A percentile compares a stretch with the other conserved stretches of the same genome.
Conservation (phyloP, 2,113 vertebrate genomes). For the Spilogale gracilis region DNA sequence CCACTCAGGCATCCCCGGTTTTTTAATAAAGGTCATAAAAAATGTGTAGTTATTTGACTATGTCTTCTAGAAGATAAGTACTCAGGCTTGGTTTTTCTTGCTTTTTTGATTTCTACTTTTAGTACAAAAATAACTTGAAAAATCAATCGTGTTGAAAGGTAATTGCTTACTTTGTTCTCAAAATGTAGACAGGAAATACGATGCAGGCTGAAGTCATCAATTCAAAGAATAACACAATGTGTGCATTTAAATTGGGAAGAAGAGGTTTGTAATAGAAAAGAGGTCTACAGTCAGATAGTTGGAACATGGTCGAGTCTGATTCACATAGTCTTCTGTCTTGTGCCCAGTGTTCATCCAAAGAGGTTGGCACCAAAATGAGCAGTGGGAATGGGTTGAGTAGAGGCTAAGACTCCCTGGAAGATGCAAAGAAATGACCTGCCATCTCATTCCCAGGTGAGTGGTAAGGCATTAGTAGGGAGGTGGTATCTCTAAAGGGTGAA, state of each 20-base stretch:
- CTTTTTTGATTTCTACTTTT: conserved; percentile 41
- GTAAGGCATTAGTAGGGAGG: conserved; percentile 3
- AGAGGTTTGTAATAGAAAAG: conserved; percentile 39
- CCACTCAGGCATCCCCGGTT: too few species aligned
- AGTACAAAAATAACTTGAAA: conserved; percentile 55
- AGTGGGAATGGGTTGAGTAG: neutral
- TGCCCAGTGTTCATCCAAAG: neutral
- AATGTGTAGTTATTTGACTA: conserved; percentile 52
- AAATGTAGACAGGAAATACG: neutral
- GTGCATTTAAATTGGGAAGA: conserved; percentile 26
- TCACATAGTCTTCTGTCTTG: neutral
- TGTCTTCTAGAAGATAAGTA: neutral
- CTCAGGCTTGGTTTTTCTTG: conserved; percentile 21
- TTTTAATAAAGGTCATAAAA: neutral
- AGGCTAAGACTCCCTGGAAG: neutral
- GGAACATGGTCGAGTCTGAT: neutral
- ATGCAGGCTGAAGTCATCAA: neutral
- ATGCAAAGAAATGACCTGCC: conserved; percentile 2
- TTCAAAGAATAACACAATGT: conserved; percentile 14
- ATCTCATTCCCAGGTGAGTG: neutral
- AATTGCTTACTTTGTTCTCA: conserved; percentile 41
- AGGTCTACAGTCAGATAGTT: neutral
- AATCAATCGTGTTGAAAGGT: conserved; percentile 43
- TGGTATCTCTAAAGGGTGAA: neutral
- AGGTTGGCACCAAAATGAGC: neutral